A percentile compares a stretch with the other conserved stretches of the same genome.
These are phyloP conservation scores for Lasioglossum pauxillum DNA, from an alignment of 2,888 invertebrate species.

Conservation along the genomic window DNA sequence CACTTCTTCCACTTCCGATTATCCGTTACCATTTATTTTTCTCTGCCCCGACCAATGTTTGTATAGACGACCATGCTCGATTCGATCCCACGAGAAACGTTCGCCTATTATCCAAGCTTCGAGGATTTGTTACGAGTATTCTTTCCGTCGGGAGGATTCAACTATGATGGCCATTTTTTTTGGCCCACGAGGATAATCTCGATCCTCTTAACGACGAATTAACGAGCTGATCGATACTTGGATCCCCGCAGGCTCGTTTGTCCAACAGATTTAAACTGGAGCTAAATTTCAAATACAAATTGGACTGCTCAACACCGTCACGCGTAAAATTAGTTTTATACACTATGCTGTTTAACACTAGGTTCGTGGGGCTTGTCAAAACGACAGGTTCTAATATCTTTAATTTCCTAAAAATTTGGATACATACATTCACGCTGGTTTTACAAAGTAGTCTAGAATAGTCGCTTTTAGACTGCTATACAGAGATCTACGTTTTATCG, in stretches of 20 bases:
- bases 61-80: background rate
- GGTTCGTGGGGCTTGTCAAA: too few relatives aligned
- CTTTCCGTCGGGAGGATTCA: background rate
- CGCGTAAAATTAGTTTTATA: too few relatives aligned
- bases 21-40: constrained; percentile 48
- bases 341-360: too few relatives aligned
- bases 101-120: background rate
- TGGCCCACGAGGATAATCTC: background rate
- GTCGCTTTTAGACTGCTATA: too few relatives aligned
- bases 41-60: background rate
- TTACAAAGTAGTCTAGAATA: too few relatives aligned
- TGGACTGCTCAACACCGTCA: background rate
- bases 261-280: background rate
- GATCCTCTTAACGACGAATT: background rate
- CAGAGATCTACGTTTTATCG: too few relatives aligned
- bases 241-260: background rate
- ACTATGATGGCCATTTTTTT: background rate
- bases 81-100: constrained; percentile 18
- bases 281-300: background rate
- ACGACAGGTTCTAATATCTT: too few relatives aligned
- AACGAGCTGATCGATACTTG: background rate
- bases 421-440: too few relatives aligned
- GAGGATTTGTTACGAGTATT: background rate
- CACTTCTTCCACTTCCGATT: constrained; percentile 52
- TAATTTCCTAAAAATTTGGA: too few relatives aligned